Percentiles rank a stretch among this genome's conserved stretches.
Evolutionary conservation across 2,797 vertebrate species (phyloP).

Genomic region (Mareca penelope): DNA sequence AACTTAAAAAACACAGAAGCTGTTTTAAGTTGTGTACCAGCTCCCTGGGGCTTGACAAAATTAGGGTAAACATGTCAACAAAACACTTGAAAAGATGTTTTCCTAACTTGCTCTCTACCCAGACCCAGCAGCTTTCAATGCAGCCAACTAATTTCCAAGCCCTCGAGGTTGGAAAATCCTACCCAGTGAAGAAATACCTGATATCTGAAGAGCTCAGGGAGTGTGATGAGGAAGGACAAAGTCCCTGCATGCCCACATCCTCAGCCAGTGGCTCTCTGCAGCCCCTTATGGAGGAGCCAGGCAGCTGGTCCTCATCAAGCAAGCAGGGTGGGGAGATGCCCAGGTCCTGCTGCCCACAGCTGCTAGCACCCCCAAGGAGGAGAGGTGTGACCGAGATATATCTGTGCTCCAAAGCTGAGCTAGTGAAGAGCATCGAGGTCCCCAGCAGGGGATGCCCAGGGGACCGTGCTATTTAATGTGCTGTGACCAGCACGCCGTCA

Average conservation of each 20-base stretch:
- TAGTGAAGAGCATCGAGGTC: not conserved
- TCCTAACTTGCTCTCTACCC: not conserved
- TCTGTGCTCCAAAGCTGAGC: not conserved
- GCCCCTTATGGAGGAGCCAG: not conserved
- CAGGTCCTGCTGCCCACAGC: too few relatives aligned
- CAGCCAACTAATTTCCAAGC: not conserved
- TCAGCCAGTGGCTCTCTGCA: not conserved
- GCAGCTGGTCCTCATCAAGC: not conserved
- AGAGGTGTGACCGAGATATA: not conserved
- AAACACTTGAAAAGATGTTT: not conserved
- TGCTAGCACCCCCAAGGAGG: not conserved
- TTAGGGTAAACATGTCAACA: not conserved
- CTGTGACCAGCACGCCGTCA: accelerated
- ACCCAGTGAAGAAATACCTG: not conserved
- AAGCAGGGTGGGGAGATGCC: not conserved
- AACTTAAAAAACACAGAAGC: not conserved
- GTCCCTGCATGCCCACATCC: not conserved
- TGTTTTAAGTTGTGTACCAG: not conserved
- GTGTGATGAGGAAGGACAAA: accelerated
- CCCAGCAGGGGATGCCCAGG: not conserved
- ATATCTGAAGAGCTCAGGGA: not conserved
- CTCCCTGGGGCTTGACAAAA: not conserved
- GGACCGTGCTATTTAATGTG: not conserved
- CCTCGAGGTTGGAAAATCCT: not conserved
- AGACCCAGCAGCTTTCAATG: not conserved